Conservation (phyloP, 2,797 vertebrate species). For the Xerus rutilus region DNA sequence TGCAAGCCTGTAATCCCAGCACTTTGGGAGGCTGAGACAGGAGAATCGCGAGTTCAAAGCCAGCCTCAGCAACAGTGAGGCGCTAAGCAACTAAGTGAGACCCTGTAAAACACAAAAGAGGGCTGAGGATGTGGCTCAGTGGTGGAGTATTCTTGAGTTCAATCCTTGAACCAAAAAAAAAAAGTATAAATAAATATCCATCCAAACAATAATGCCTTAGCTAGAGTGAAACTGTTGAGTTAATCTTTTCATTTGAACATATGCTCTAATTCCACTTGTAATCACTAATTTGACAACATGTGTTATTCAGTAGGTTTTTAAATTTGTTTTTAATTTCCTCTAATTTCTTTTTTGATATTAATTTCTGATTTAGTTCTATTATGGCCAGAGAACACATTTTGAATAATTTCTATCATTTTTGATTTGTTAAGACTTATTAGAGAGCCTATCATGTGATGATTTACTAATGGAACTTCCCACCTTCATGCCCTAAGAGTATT, state of each 20-base stretch:
- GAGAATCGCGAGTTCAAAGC: too few relatives aligned
- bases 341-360: neutral
- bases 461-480: neutral
- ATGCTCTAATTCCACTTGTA: neutral
- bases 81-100: too few relatives aligned
- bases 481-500: neutral
- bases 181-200: neutral
- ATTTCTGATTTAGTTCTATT: neutral
- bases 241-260: neutral
- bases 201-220: neutral
- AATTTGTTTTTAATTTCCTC: neutral
- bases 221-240: neutral
- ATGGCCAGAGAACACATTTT: neutral
- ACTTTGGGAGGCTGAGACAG: too few relatives aligned
- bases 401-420: neutral
- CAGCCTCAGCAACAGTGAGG: too few relatives aligned
- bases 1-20: too few relatives aligned
- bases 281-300: neutral
- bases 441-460: neutral
- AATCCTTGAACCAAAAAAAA: too few relatives aligned
- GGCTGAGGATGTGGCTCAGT: too few relatives aligned
- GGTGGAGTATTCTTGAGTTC: too few relatives aligned
- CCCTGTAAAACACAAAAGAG: too few relatives aligned
- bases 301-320: neutral
- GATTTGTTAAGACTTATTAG: neutral